Percentiles rank a stretch among this genome's conserved stretches.
Evolutionary conservation across 2,113 vertebrate species (phyloP).

Genomic region (Dasyprocta punctata): DNA sequence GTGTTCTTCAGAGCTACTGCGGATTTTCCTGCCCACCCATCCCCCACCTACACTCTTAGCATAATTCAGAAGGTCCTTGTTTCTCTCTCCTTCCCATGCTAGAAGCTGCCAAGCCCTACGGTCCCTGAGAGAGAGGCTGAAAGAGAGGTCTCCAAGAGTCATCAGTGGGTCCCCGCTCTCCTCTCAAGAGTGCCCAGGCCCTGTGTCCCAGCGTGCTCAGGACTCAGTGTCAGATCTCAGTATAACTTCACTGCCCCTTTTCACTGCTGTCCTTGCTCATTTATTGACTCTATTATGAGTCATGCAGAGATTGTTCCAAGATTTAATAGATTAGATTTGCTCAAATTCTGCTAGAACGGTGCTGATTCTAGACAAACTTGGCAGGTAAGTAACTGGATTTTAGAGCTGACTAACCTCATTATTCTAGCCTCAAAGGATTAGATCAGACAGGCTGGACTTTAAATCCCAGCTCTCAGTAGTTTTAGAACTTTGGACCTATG

Average conservation of each 20-base stretch:
- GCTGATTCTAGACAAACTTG: background rate
- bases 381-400: background rate
- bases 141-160: background rate
- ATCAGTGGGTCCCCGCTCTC: background rate
- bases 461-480: background rate
- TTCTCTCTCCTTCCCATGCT: background rate
- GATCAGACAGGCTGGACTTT: background rate
- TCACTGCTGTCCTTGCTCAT: background rate
- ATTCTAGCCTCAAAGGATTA: background rate
- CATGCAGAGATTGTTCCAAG: background rate
- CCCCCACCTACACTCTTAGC: background rate
- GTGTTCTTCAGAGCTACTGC: background rate
- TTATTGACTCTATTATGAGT: background rate
- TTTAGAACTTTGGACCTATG: background rate
- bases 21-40: background rate
- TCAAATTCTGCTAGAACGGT: background rate
- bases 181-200: background rate
- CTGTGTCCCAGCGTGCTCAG: background rate
- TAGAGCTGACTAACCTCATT: constrained; percentile 3
- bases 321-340: background rate
- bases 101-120: background rate
- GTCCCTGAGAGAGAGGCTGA: background rate
- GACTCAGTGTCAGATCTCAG: background rate
- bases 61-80: background rate
- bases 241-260: background rate